phyloP scores from a whole-genome alignment of 2,113 vertebrate species.

The Arvicanthis niloticus region DNA sequence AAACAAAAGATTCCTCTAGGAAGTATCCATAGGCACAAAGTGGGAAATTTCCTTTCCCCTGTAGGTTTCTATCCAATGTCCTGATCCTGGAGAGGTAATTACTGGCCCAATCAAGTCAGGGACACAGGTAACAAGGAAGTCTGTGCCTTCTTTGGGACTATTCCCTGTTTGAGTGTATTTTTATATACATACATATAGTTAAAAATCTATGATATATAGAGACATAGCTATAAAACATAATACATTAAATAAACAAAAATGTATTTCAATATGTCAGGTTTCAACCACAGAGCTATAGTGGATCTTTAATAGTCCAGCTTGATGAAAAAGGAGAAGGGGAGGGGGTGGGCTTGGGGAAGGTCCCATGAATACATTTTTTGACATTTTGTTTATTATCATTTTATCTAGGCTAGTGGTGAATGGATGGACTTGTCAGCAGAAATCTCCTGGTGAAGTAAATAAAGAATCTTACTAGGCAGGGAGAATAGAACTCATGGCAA shows the following conservation, averaged over 20 bases:
- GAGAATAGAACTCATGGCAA: conserved; percentile 85
- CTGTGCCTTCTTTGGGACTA: not conserved
- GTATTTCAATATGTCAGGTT: conserved; percentile 76
- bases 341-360: conserved; percentile 42
- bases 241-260: conserved; percentile 56
- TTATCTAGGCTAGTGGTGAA: conserved; percentile 87
- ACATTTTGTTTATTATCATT: conserved; percentile 89
- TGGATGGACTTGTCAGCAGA: conserved; percentile 89
- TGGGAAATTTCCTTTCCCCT: conserved; percentile 47
- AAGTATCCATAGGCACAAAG: conserved; percentile 61
- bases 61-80: conserved; percentile 1
- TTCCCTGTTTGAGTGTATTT: not conserved
- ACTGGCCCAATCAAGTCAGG: conserved; percentile 61
- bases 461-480: conserved; percentile 87
- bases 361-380: conserved; percentile 86
- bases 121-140: not conserved
- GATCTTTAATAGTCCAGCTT: conserved; percentile 74
- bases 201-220: conserved; percentile 15
- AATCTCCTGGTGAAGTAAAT: conserved; percentile 89
- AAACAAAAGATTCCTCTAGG: conserved; percentile 74
- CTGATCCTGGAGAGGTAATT: conserved; percentile 49
- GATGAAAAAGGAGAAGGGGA: conserved; percentile 62
- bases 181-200: not conserved
- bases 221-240: not conserved
- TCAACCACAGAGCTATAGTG: conserved; percentile 74